Evolutionary conservation across 2,113 vertebrate species (phyloP), one percentile per base, ranked within the genome.

Genomic region (Drymodes brunneopygia): DNA sequence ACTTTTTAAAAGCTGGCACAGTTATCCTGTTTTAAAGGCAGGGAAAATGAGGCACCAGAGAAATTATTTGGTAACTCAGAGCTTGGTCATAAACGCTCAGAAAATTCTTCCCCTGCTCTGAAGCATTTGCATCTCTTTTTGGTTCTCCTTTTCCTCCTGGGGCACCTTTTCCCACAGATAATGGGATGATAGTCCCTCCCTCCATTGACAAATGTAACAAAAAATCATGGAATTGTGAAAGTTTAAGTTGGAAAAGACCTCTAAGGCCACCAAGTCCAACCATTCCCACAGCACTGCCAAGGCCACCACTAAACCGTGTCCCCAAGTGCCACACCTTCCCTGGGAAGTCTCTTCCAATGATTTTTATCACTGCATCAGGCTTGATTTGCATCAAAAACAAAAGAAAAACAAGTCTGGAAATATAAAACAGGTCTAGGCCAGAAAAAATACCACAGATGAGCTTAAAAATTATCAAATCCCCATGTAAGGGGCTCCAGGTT

Each of bases 251-350:
- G 47, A 54, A 91, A 80, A 54, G 8, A 27, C 10, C 7, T 70
- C 42, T 9, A 23, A 42, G 7, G 17, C 5, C n/a, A 42, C 23
- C 3, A 8, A 24, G 18, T 42, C 60, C 7, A 19, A 42, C 18
- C 4, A 16, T 28, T 66, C 6, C 31, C 15, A 18, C 60, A 73
- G 7, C 22, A 53, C 24, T 40, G 13, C 24, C 61, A 60, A 67
- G 24, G 7, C n/a, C 53, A 35, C 11, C 24, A 23, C 15, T 47
- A 23, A 80, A 47, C 15, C 1, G 0, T 4, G 10, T 36, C 7
- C 18, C 19, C 35, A 17, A 0, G 8, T 35, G n/a, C 25, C 25
- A 57, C 19, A 27, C 1, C 21, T 70, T 24, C 72, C 57, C 11
- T 18, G 16, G 28, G 6, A 56, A 65, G 9, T 5, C 10, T 50